Percentiles rank a stretch among this genome's conserved stretches.
These are phyloP conservation scores for Micromussa lordhowensis DNA, from an alignment of 92 coral and sea anemone genomes.

Conservation along the genomic window DNA sequence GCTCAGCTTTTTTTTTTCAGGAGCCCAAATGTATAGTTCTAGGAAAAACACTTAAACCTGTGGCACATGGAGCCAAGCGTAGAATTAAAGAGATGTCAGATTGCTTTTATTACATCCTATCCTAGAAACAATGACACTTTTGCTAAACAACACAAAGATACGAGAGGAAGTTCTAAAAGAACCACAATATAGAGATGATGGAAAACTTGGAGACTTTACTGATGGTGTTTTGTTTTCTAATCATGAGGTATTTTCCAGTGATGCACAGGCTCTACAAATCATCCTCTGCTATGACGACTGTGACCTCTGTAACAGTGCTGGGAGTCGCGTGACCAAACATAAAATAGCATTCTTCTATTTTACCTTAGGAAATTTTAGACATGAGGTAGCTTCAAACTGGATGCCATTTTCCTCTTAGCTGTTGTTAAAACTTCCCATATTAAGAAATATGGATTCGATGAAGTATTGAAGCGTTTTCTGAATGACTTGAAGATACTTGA, in stretches of 20 bases:
- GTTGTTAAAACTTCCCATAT: constrained; percentile 48
- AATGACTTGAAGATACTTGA: constrained; percentile 37
- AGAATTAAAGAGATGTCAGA: constrained; percentile 29
- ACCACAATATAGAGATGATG: constrained; percentile 27
- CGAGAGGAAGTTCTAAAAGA: constrained; percentile 1
- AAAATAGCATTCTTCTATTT: constrained; percentile 42
- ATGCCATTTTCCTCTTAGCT: constrained; percentile 50
- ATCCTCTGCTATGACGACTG: constrained; percentile 54
- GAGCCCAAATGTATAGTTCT: constrained; percentile 10
- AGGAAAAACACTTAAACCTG: constrained; percentile 32
- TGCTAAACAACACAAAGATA: neutral
- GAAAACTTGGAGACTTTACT: constrained; percentile 32
- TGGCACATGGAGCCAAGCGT: constrained; percentile 28
- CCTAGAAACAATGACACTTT: constrained; percentile 12
- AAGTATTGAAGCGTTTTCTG: constrained; percentile 41
- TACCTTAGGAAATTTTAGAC: constrained; percentile 38
- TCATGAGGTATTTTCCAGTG: constrained; percentile 37
- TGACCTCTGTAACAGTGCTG: constrained; percentile 58
- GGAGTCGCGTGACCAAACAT: constrained; percentile 32
- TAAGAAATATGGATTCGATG: constrained; percentile 43
- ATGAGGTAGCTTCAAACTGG: constrained; percentile 31
- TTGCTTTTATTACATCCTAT: constrained; percentile 36
- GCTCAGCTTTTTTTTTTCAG: constrained; percentile 11
- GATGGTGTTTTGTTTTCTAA: constrained; percentile 48
- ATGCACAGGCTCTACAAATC: constrained; percentile 45